Conservation (phyloP, 2,113 vertebrate genomes). For the Chaetops frenatus region DNA sequence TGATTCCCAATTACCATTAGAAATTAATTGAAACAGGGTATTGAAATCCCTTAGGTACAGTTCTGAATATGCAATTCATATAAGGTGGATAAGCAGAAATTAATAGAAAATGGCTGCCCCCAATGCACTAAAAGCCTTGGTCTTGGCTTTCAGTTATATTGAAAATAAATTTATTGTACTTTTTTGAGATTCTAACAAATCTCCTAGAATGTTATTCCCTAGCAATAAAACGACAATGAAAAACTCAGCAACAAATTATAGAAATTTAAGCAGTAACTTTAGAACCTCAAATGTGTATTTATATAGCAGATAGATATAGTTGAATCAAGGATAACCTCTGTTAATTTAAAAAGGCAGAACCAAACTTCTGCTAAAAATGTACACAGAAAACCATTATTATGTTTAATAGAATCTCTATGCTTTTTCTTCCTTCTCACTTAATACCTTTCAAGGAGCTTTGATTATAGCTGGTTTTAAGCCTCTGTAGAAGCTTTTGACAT, state of each 20-base stretch:
- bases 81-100: slow-evolving; percentile 7
- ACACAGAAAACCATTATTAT: not conserved
- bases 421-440: not conserved
- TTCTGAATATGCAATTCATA: not conserved
- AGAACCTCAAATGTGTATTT: not conserved
- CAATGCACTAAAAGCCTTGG: not conserved
- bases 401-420: not conserved
- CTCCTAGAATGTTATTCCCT: not conserved
- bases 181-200: not conserved
- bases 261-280: not conserved
- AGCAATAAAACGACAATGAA: not conserved
- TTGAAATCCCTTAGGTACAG: not conserved
- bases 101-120: not conserved
- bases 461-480: not conserved
- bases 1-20: slow-evolving; percentile 29
- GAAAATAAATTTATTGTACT: not conserved
- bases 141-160: not conserved
- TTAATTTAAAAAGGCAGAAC: not conserved
- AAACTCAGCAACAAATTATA: not conserved
- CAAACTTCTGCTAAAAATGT: not conserved
- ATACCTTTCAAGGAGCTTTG: not conserved
- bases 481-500: not conserved
- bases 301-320: not conserved
- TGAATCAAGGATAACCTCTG: not conserved
- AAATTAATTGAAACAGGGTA: slow-evolving; percentile 47